Conservation (phyloP, 2,113 vertebrate genomes). For the Ceuthmochares aereus region DNA sequence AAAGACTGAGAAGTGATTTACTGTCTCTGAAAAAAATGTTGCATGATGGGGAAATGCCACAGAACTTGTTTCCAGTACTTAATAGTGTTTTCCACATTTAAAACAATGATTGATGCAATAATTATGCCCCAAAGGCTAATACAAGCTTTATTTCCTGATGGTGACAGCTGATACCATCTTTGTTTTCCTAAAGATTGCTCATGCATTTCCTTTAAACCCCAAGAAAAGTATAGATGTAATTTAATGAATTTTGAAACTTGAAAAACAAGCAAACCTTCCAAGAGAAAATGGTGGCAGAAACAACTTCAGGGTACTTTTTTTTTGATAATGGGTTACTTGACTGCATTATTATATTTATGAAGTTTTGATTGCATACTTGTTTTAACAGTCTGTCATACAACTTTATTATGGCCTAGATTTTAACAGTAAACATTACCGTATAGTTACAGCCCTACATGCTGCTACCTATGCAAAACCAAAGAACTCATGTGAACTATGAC, state of each 20-base stretch:
- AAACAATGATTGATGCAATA: background rate
- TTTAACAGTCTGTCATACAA: background rate
- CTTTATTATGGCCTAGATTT: background rate
- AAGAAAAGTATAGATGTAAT: background rate
- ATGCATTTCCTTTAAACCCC: background rate
- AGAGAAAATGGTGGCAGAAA: background rate
- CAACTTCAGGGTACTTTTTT: background rate
- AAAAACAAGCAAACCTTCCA: background rate
- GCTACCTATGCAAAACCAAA: background rate
- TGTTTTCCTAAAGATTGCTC: background rate
- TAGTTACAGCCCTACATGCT: background rate
- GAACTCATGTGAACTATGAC: background rate
- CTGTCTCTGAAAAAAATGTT: background rate
- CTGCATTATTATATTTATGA: background rate
- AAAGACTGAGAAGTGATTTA: background rate
- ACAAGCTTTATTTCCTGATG: background rate
- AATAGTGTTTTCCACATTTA: background rate
- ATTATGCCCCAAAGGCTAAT: background rate
- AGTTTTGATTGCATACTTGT: background rate
- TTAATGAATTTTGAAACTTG: background rate
- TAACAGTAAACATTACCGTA: background rate
- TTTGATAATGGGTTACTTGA: background rate
- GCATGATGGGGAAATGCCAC: background rate
- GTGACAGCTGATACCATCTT: background rate
- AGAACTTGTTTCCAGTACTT: background rate